These are phyloP conservation scores for Melangyna quadrimaculata DNA, from an alignment of 2,888 invertebrate genomes.

Conservation along the genomic window DNA sequence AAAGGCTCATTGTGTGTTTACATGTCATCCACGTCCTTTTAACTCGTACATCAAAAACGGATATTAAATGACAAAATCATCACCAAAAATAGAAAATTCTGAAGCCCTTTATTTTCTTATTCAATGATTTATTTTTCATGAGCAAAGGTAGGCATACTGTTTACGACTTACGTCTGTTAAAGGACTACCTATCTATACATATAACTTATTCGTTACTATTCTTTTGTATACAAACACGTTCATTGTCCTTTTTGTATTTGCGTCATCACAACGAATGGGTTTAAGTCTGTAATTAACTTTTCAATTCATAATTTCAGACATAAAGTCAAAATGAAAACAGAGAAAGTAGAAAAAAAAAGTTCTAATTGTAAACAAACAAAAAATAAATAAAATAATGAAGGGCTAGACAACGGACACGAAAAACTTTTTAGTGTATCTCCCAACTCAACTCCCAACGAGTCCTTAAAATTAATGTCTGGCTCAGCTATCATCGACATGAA, in stretches of 20 bases:
- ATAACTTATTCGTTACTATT: background rate
- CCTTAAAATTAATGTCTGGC: conserved; percentile 39
- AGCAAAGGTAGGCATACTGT: background rate
- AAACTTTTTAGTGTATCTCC: background rate
- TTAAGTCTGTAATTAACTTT: conserved; percentile 54
- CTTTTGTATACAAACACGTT: conserved; percentile 5
- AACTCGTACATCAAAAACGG: background rate
- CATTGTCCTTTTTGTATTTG: background rate
- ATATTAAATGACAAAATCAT: background rate
- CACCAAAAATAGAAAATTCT: background rate
- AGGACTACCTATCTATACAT: background rate
- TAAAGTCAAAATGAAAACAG: background rate
- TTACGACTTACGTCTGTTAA: background rate
- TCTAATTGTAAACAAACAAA: conserved; percentile 25
- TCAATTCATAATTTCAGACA: conserved; percentile 37
- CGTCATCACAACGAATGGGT: conserved; percentile 31
- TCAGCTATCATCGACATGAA: conserved; percentile 62
- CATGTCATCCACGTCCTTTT: background rate
- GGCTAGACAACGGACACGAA: conserved; percentile 18
- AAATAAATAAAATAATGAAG: conserved; percentile 30
- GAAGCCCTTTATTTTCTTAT: background rate
- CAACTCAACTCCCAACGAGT: background rate
- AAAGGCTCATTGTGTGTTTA: background rate
- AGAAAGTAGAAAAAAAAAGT: background rate
- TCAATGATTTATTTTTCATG: conserved; percentile 2